phyloP scores from a whole-genome alignment of 2,113 vertebrate genomes.

The Agapornis roseicollis region DNA sequence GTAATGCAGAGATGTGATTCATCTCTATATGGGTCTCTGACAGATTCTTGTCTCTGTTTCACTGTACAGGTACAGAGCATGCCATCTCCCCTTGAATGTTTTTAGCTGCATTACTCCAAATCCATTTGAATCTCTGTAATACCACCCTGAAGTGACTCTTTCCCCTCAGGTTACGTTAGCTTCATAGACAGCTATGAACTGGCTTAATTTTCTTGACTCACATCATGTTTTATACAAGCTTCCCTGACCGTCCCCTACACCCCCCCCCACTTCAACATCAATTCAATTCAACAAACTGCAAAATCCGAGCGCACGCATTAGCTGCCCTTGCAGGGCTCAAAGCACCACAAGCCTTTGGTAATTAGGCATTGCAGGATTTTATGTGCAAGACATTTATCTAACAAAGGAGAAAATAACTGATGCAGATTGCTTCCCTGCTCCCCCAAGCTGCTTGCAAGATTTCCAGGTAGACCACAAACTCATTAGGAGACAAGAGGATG shows the following conservation, averaged over 20 bases:
- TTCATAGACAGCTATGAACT: neutral
- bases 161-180: neutral
- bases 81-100: neutral
- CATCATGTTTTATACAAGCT: neutral
- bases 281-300: neutral
- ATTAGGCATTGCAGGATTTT: neutral
- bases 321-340: neutral
- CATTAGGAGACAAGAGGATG: constrained; percentile 5
- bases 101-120: neutral
- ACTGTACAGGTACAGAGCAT: neutral
- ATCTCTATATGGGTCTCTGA: neutral
- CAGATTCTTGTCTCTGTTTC: neutral
- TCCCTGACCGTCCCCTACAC: neutral
- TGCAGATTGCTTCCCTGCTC: neutral
- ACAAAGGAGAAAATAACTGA: neutral
- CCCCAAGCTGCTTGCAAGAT: neutral
- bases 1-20: neutral
- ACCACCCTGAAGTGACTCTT: neutral
- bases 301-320: neutral
- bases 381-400: neutral
- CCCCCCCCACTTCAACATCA: neutral
- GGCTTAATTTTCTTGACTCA: neutral
- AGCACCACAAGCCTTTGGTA: neutral
- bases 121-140: neutral
- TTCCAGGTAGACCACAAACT: constrained; percentile 40